Percentiles rank a stretch among this genome's conserved stretches.
These are phyloP conservation scores for Cebidichthys violaceus DNA, from an alignment of 2,113 vertebrate genomes.

Conservation along the genomic window DNA sequence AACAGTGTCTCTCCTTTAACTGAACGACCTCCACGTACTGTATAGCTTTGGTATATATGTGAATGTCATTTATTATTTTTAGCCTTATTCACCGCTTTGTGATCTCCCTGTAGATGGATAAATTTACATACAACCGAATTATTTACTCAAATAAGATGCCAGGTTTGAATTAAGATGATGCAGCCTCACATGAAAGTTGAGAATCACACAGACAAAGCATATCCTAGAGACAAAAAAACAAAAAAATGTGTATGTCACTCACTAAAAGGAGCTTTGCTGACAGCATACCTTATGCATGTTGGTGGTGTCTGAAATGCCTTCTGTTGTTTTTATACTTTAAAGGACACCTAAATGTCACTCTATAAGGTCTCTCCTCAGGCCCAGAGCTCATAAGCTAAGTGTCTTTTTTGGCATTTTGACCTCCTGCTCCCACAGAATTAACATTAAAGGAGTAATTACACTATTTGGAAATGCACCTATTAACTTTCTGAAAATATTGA, in stretches of 20 bases:
- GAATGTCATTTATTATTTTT: neutral
- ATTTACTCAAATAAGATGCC: neutral
- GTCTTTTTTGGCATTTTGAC: slow-evolving; percentile 44
- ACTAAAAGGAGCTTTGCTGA: neutral
- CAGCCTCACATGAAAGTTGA: neutral
- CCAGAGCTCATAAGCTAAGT: slow-evolving; percentile 32
- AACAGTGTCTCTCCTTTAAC: slow-evolving; percentile 14
- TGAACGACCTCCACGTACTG: slow-evolving; percentile 29
- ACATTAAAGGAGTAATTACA: neutral
- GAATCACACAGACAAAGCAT: neutral
- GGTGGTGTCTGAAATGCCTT: neutral
- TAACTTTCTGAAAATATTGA: neutral
- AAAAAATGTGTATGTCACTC: neutral
- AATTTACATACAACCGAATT: neutral
- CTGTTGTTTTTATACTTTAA: slow-evolving; percentile 7
- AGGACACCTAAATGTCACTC: slow-evolving; percentile 33
- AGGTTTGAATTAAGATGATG: neutral
- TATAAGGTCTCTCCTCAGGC: neutral
- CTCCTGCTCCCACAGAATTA: neutral
- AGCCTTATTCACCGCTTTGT: neutral
- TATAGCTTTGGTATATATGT: neutral
- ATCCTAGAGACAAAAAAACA: neutral
- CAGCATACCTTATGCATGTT: neutral
- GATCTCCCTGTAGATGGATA: neutral
- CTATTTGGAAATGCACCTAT: too few relatives aligned